Base-by-base conservation (phyloP, 2,888 invertebrate genomes). In the Calameuta pallipes region DNA sequence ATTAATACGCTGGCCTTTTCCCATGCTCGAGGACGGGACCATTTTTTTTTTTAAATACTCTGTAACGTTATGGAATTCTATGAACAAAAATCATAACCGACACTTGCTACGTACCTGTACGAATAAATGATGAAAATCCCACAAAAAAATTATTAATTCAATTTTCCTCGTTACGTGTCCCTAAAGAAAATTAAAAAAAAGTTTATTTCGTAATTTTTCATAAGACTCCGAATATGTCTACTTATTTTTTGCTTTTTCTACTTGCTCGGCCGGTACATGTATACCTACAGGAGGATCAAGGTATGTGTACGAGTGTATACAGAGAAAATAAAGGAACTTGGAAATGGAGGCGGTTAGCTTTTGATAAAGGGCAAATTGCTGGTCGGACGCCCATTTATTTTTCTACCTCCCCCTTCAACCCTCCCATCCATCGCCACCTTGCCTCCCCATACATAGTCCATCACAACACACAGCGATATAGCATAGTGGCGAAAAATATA, bases 331-430 rank as follows among this genome's bases (percentile, higher is more conserved):
- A 56, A 56, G 56, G 56, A 56, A 56, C 56, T 56, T 56, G 56
- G 9, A 56, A 56, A 56, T 56, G 34, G 12, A 71, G 34, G 71
- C 71, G 71, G 82, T 80, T 80, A 84, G 78, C 83, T 83, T 82
- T 85, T 80, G 87, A 88, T 87, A 86, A 83, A 86, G 85, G 84
- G 87, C 84, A 88, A 89, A 88, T 88, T 87, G 85, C 85, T 80
- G 82, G 82, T 83, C 84, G 81, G 81, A 81, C 78, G 85, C 82
- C 83, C 84, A 84, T 87, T 87, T 88, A 87, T 87, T 88, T 89
- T 88, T 83, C 87, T 84, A 30, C 71, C 35, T 33, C 23, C 69
- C 79, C 76, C 79, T 36, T 75, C 73, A 56, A 73, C 81, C n/a
- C 78, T 81, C 81, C 76, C 81, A 74, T 80, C 76, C 73, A 73